Conservation (phyloP, 2,888 invertebrate species). For the Trachelus iudaicus region DNA sequence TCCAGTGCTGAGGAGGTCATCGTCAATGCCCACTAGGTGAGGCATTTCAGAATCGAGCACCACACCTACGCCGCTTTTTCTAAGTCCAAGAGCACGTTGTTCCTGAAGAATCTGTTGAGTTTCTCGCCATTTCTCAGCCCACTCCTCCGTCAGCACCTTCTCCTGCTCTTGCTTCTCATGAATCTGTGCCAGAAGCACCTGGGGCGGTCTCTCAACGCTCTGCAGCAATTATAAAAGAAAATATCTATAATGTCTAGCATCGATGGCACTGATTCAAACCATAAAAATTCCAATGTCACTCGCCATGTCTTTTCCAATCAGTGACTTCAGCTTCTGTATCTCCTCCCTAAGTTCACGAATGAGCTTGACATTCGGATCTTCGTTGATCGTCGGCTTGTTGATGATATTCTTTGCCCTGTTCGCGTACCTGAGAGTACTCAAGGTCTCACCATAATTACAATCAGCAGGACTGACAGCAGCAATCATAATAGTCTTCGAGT, state of each 20-base stretch:
- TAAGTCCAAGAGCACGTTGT: slow-evolving; percentile 85
- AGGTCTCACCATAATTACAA: slow-evolving; percentile 88
- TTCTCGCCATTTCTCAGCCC: slow-evolving; percentile 94
- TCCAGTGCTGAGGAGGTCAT: slow-evolving; percentile 89
- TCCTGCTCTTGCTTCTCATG: slow-evolving; percentile 93
- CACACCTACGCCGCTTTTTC: slow-evolving; percentile 90
- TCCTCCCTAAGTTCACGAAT: slow-evolving; percentile 87
- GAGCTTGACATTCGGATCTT: slow-evolving; percentile 88
- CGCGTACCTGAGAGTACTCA: slow-evolving; percentile 87
- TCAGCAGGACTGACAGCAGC: slow-evolving; percentile 85
- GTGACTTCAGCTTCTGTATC: slow-evolving; percentile 82
- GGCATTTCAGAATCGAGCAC: slow-evolving; percentile 92
- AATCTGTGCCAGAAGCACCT: slow-evolving; percentile 80
- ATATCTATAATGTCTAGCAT: slow-evolving; percentile 11
- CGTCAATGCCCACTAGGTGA: slow-evolving; percentile 91
- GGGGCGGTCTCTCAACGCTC: slow-evolving; percentile 70
- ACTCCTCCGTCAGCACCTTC: slow-evolving; percentile 89
- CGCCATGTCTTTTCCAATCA: slow-evolving; percentile 78
- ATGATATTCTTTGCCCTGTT: slow-evolving; percentile 92
- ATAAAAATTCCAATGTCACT: slow-evolving; percentile 42
- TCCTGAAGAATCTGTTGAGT: slow-evolving; percentile 90
- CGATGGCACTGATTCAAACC: slow-evolving; percentile 10
- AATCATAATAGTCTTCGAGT: slow-evolving; percentile 93
- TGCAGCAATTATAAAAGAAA: slow-evolving; percentile 27
- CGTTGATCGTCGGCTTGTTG: slow-evolving; percentile 91